Conservation (phyloP, 1,140 invertebrate species). For the Ceratosolen solmsi region DNA sequence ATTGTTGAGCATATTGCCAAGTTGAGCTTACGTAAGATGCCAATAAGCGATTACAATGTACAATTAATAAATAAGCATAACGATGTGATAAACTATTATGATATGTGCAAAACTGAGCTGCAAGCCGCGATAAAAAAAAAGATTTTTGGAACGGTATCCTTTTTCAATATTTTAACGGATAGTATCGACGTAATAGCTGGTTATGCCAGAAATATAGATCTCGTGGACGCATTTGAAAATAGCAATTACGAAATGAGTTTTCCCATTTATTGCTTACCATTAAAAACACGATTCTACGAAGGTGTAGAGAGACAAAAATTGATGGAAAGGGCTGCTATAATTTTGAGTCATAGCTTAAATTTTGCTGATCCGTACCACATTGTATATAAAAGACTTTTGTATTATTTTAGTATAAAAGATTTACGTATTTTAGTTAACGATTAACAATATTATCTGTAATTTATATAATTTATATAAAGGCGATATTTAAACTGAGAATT, state of each 20-base stretch:
- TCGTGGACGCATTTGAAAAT: background rate
- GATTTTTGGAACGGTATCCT: background rate
- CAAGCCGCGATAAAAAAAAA: background rate
- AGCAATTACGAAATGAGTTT: conserved; percentile 4
- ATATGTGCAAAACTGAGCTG: background rate
- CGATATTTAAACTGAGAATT: no score
- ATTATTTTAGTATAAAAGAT: conserved; percentile 12
- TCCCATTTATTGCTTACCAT: background rate
- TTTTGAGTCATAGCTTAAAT: background rate
- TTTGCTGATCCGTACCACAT: conserved; percentile 21
- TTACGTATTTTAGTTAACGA: background rate
- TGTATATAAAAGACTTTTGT: conserved; percentile 16
- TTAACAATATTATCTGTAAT: background rate
- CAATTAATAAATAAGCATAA: background rate
- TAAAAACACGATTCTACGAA: background rate
- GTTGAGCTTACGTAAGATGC: background rate
- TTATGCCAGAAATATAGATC: background rate
- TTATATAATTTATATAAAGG: no score
- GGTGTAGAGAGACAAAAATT: background rate
- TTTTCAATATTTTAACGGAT: conserved; percentile 2
- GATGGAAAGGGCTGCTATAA: background rate
- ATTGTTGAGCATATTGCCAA: conserved; percentile 4
- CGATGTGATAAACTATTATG: background rate
- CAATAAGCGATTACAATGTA: background rate
- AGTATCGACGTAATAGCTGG: background rate